phyloP scores from a whole-genome alignment of 2,888 invertebrate species.

The Drosophila anomalata region DNA sequence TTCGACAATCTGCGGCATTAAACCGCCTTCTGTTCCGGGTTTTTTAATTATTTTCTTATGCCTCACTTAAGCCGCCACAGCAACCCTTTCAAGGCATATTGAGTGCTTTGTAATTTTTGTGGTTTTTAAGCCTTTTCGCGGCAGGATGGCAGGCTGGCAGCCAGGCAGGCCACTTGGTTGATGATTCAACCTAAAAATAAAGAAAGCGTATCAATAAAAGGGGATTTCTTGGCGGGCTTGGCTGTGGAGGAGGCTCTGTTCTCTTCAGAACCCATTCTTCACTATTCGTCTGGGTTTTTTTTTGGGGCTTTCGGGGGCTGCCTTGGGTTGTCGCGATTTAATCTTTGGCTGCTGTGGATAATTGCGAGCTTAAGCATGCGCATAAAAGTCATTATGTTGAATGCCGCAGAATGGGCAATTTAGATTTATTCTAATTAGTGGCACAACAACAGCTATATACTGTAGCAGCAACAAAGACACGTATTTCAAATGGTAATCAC shows the following conservation, averaged over 20 bases:
- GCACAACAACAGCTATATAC: slow-evolving; percentile 19
- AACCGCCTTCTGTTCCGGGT: slow-evolving; percentile 41
- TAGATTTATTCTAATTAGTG: slow-evolving; percentile 76
- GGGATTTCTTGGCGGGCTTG: slow-evolving; percentile 53
- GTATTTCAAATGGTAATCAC: slow-evolving; percentile 72
- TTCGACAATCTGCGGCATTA: slow-evolving; percentile 8
- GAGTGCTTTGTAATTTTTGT: slow-evolving; percentile 73
- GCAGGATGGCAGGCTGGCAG: neutral
- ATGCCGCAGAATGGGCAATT: slow-evolving; percentile 76
- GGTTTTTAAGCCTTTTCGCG: slow-evolving; percentile 63
- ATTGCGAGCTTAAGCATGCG: slow-evolving; percentile 76
- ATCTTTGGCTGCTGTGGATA: slow-evolving; percentile 75
- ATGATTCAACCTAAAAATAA: slow-evolving; percentile 27
- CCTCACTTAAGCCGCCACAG: slow-evolving; percentile 56
- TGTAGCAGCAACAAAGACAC: slow-evolving; percentile 26
- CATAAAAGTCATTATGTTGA: slow-evolving; percentile 76
- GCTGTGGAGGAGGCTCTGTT: too few relatives aligned
- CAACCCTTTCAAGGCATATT: slow-evolving; percentile 41
- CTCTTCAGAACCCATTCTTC: slow-evolving; percentile 20
- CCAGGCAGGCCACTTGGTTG: neutral
- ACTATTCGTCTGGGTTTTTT: slow-evolving; percentile 13
- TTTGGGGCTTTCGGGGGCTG: slow-evolving; percentile 9
- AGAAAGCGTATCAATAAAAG: slow-evolving; percentile 69
- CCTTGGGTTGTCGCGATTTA: slow-evolving; percentile 59
- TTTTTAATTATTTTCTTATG: slow-evolving; percentile 72